Conservation (phyloP, 2,797 vertebrate genomes). For the Oreochromis grahami region DNA sequence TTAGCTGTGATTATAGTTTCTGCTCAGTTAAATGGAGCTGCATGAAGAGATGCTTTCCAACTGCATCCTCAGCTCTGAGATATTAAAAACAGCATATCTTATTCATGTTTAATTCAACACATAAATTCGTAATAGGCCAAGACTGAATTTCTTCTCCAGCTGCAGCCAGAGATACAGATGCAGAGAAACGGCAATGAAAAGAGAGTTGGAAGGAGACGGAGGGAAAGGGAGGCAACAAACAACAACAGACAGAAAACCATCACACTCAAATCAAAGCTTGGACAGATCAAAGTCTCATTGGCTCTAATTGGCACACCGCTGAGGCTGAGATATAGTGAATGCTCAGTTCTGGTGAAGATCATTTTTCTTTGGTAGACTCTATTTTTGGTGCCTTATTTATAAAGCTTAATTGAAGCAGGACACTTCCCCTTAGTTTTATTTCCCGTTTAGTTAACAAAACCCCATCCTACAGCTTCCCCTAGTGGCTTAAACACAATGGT, state of each 20-base stretch:
- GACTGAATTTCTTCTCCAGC: not conserved
- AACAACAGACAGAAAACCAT: not conserved
- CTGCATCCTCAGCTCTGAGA: not conserved
- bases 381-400: not conserved
- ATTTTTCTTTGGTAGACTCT: not conserved
- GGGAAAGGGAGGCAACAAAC: not conserved
- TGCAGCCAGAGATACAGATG: not conserved
- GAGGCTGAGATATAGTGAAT: not conserved
- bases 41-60: not conserved
- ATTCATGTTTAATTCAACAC: slow-evolving; percentile 36
- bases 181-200: not conserved
- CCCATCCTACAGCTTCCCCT: not conserved
- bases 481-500: not conserved
- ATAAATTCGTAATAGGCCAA: slow-evolving; percentile 26
- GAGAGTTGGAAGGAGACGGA: not conserved
- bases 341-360: not conserved
- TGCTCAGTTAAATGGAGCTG: not conserved
- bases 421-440: not conserved
- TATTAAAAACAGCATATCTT: not conserved
- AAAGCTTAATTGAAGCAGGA: not conserved
- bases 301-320: not conserved
- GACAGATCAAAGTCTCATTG: not conserved
- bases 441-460: not conserved
- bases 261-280: not conserved
- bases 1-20: not conserved